A percentile compares a stretch with the other conserved stretches of the same genome.
Evolutionary conservation across 92 coral and sea anemone genomes (phyloP).

Genomic region (Meandrina meandrites): DNA sequence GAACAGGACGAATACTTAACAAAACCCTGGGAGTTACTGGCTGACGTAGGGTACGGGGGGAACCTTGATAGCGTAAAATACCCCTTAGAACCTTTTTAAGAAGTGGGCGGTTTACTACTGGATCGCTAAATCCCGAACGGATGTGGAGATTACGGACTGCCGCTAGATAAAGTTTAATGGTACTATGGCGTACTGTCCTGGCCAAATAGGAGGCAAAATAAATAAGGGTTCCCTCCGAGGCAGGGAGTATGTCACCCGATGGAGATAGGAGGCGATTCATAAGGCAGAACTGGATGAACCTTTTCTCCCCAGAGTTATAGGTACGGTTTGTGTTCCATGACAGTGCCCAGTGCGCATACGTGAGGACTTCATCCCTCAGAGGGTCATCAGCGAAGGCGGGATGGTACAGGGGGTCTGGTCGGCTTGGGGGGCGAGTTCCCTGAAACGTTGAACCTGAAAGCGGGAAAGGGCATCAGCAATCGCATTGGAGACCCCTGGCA

Average conservation of each 20-base stretch:
- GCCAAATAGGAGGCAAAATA: conserved; percentile 51
- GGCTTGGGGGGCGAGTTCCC: conserved; percentile 45
- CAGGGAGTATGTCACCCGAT: conserved; percentile 9
- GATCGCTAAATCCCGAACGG: conserved; percentile 29
- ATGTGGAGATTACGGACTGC: conserved; percentile 30
- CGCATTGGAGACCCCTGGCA: conserved; percentile 53
- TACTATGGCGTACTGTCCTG: conserved; percentile 37
- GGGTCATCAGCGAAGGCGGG: conserved; percentile 31
- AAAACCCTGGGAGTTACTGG: conserved; percentile 12
- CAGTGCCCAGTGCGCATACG: conserved; percentile 22
- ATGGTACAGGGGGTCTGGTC: conserved; percentile 31
- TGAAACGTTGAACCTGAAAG: conserved; percentile 58
- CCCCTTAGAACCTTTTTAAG: conserved; percentile 50
- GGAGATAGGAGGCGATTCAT: conserved; percentile 15
- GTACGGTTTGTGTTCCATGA: conserved; percentile 43
- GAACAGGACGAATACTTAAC: background rate
- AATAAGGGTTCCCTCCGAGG: conserved; percentile 40
- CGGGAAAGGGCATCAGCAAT: conserved; percentile 58
- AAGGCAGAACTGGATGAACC: conserved; percentile 40
- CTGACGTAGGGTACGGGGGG: background rate
- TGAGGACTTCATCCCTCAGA: conserved; percentile 36
- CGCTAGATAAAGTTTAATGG: conserved; percentile 53
- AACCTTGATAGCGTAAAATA: conserved; percentile 49
- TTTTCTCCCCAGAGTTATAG: conserved; percentile 52
- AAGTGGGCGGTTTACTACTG: conserved; percentile 25